Evolutionary conservation across 1,140 invertebrate genomes (phyloP), one percentile per base, ranked within the genome.

Genomic region (Anagrus nilaparvatae): DNA sequence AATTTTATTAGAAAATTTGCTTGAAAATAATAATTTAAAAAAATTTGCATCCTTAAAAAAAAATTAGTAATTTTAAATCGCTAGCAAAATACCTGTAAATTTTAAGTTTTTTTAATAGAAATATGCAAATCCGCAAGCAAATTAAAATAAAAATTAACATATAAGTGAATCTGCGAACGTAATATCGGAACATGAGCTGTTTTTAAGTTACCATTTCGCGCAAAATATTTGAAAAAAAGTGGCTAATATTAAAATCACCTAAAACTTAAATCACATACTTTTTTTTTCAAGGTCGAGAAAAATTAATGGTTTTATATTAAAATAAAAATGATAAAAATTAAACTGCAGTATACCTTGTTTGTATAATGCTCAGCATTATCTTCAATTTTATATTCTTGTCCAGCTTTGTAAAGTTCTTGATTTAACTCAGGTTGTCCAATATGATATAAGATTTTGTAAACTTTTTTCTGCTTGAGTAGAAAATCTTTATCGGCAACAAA

Each of bases 371-470:
- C 68, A 12, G 71, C 53, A 46, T 75, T 69, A 1, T 62, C 65
- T 44, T 76, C 67, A 37, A 78, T 67, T 24, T 69, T 65, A 55
- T 70, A 80, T 29, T 59, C 67, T 23, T 69, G 63, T 23, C 72
- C 73, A 32, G 74, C 66, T 21, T 76, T 67, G 31, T 61, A 67
- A n/a, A 66, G 56, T 0, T 65, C 59, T 10, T 49, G 32, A 38
- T 68, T 65, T 5, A 72, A 54, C 34, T 65, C 66, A 3, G 72
- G 71, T 52, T 77, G 77, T 30, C 71, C 60, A 1, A 79, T 49
- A 47, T 78, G 73, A 46, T 75, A 70, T 3, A 81, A 55, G 3
- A 84, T 65, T 44, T 78, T 73, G 39, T 77, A 70, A 14, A 84
- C 61, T 27, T 74, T 67, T 43, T 74, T 72, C 57, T 84, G 78